These are phyloP conservation scores for Lasaia peninsularis DNA, from an alignment of 1,140 invertebrate genomes.

Conservation along the genomic window DNA sequence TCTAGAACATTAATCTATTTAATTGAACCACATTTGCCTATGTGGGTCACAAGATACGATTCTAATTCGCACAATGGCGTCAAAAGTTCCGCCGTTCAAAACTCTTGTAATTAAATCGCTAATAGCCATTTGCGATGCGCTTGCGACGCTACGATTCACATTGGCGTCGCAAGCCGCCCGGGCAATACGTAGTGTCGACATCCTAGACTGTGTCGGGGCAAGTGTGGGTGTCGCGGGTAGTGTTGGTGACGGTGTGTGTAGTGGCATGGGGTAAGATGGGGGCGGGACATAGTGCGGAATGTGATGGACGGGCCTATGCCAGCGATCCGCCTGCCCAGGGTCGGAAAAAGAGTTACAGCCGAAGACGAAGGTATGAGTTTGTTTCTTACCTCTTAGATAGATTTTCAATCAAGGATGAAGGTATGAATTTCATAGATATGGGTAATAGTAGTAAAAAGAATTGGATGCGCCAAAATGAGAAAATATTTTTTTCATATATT, in stretches of 20 bases:
- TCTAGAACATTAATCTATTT: background rate
- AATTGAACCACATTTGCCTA: slow-evolving; percentile 25
- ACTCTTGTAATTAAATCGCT: slow-evolving; percentile 32
- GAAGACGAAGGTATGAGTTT: slow-evolving; percentile 55
- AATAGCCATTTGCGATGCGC: slow-evolving; percentile 50
- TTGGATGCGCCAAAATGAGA: no score
- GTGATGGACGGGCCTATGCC: slow-evolving; percentile 54
- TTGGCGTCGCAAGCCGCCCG: slow-evolving; percentile 54
- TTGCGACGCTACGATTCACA: slow-evolving; percentile 65
- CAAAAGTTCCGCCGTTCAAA: slow-evolving; percentile 18
- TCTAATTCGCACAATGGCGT: slow-evolving; percentile 25
- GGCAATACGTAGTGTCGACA: slow-evolving; percentile 43
- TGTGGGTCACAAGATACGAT: slow-evolving; percentile 24
- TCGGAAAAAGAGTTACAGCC: slow-evolving; percentile 47
- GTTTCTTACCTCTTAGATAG: no score
- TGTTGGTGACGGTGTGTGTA: slow-evolving; percentile 60
- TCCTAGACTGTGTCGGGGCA: background rate
- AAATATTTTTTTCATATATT: no score
- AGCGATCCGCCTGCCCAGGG: slow-evolving; percentile 64
- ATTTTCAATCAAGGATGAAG: no score
- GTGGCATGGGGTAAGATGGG: slow-evolving; percentile 71
- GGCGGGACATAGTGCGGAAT: slow-evolving; percentile 65
- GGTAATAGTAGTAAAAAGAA: no score
- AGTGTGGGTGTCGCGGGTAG: slow-evolving; percentile 39
- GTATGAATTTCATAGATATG: no score